Evolutionary conservation across 2,797 vertebrate species (phyloP).

Genomic region (Anguilla pacifica): DNA sequence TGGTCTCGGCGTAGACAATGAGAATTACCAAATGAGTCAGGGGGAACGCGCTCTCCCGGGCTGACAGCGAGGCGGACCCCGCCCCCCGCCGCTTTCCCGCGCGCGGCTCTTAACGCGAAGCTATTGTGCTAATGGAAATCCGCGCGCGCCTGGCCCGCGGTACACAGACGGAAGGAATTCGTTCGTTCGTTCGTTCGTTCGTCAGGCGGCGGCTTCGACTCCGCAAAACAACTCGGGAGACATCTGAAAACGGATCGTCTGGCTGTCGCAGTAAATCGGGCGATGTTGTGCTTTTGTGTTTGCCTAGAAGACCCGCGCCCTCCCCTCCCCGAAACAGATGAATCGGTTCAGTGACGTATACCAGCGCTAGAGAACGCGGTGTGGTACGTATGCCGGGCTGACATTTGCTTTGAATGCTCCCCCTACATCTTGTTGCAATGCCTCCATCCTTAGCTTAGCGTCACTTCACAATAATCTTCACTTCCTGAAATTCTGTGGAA

Average conservation of each 20-base stretch:
- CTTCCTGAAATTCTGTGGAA: not conserved
- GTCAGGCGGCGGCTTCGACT: not conserved
- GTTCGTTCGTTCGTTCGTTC: not conserved
- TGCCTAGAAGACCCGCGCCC: not conserved
- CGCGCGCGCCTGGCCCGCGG: not conserved
- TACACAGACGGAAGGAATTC: not conserved
- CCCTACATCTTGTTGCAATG: not conserved
- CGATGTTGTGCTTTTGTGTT: not conserved
- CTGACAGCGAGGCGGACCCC: conserved; percentile 11
- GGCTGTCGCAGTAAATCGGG: not conserved
- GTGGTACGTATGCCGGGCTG: not conserved
- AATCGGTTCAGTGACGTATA: not conserved
- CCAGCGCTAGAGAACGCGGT: not conserved
- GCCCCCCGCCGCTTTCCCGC: not conserved
- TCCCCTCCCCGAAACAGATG: not conserved
- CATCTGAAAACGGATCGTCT: not conserved
- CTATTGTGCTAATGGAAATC: not conserved
- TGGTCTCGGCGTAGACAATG: conserved; percentile 35
- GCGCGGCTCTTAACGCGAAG: not conserved
- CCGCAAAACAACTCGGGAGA: not conserved
- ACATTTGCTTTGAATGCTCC: not conserved
- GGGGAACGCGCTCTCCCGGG: conserved; percentile 15
- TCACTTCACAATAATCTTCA: not conserved
- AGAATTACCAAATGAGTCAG: conserved; percentile 40
- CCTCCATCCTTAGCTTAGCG: not conserved